Base-by-base conservation (phyloP, 2,888 invertebrate species). In the Nomada hirtipes region DNA sequence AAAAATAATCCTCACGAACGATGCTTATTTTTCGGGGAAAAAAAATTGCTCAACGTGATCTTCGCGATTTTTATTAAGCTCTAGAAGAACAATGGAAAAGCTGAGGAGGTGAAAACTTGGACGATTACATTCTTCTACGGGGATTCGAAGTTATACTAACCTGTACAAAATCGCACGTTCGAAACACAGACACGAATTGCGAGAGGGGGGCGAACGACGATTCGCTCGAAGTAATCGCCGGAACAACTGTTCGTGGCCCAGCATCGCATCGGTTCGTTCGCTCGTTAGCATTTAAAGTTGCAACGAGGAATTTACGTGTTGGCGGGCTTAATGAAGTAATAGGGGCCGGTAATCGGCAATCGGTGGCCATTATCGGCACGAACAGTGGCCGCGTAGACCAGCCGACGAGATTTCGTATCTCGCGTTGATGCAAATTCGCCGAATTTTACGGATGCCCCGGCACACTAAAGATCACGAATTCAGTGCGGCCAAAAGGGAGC, bases 391-490 rank as follows among this genome's bases (percentile, higher is more conserved):
- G 78, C 77, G 74, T 79, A 76, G 80, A 72, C 70, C 65, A 65
- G 63, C 61, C 53, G 73, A 60, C 65, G 75, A 85, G 87, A 87
- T 87, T 84, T 82, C 88, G 88, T 87, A 87, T 87, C 87, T 87
- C 83, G 82, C 70, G 81, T 47, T 76, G 82, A 88, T 88, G 88
- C 88, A 88, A 88, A 88, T 88, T 88, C 88, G 86, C 68, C 84
- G 88, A 86, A 88, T 88, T 88, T 83, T 88, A 79, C 84, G 86
- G 83, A 88, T 88, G 82, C 84, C 82, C 36, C 82, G 82, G 78
- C 86, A 59, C 85, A 84, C 86, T 86, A 88, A 88, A 88, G 88
- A 88, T 87, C 87, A 79, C 86, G 86, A 83, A 87, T 88, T 88
- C 88, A 88, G 84, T 86, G 88, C 88, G 83, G 86, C 76, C 77